These are phyloP conservation scores for Thera obeliscata DNA, from an alignment of 2,888 invertebrate genomes.

Conservation along the genomic window DNA sequence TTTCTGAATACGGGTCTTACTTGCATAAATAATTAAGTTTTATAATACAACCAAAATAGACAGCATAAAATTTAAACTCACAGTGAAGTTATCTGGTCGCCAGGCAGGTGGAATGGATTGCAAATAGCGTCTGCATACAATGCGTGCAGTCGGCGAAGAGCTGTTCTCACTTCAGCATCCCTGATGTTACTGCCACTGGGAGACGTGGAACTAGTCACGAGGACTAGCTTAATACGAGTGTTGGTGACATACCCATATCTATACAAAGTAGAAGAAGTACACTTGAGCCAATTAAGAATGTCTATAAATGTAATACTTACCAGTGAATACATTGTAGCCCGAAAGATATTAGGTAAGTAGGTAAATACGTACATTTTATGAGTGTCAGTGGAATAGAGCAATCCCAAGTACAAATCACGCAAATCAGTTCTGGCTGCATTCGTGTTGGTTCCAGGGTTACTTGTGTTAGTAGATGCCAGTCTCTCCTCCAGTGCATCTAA, in stretches of 20 bases:
- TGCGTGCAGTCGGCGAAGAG: conserved; percentile 93
- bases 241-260: conserved; percentile 99
- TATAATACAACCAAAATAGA: no score
- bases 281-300: not conserved
- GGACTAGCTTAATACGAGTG: conserved; percentile 96
- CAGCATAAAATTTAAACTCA: conserved; percentile 76
- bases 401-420: conserved; percentile 95
- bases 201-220: conserved; percentile 96
- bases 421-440: conserved; percentile 87
- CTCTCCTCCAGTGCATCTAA: conserved; percentile 96
- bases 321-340: no score
- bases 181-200: conserved; percentile 93
- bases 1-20: no score
- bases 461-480: conserved; percentile 75
- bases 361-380: conserved; percentile 92
- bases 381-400: conserved; percentile 96
- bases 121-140: conserved; percentile 97
- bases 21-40: no score
- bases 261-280: conserved; percentile 44
- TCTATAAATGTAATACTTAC: no score
- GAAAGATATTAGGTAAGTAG: no score
- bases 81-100: conserved; percentile 94
- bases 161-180: conserved; percentile 97
- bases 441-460: conserved; percentile 81
- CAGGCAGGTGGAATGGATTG: conserved; percentile 98